phyloP scores from a whole-genome alignment of 1,140 invertebrate species.

The Platyura marginata region DNA sequence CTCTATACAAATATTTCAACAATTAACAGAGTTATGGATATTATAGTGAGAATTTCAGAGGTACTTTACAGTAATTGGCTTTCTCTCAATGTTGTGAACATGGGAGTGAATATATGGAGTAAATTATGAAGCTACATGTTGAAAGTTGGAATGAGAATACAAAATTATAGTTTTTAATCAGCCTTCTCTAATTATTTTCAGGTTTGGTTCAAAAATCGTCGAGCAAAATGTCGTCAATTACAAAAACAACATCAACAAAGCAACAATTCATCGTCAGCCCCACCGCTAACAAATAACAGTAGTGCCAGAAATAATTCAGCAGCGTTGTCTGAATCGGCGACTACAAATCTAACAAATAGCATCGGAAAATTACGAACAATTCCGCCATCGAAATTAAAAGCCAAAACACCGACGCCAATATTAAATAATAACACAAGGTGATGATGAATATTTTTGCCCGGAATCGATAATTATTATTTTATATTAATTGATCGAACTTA shows the following conservation, averaged over 20 bases:
- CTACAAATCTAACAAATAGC: not conserved
- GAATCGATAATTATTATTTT: not conserved
- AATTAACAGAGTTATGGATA: not conserved
- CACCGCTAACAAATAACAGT: not conserved
- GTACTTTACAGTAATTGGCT: not conserved
- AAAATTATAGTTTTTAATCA: not conserved
- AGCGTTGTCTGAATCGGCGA: not conserved
- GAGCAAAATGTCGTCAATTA: conserved; percentile 76
- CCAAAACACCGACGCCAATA: not conserved
- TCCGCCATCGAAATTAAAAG: conserved; percentile 1
- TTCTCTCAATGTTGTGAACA: not conserved
- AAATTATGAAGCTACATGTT: not conserved
- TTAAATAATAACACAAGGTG: not conserved
- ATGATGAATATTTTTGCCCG: not conserved
- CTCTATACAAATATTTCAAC: not conserved
- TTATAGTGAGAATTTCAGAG: not conserved
- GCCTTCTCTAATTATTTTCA: conserved; percentile 21
- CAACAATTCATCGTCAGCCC: not conserved
- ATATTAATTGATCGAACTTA: not conserved
- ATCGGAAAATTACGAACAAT: conserved; percentile 1
- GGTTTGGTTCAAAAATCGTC: conserved; percentile 96
- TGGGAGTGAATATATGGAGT: not conserved
- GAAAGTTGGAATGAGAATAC: not conserved
- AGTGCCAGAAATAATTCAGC: not conserved
- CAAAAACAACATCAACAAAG: conserved; percentile 35